Evolutionary conservation across 2,888 invertebrate species (phyloP).

Genomic region (Trachelus tabidus): DNA sequence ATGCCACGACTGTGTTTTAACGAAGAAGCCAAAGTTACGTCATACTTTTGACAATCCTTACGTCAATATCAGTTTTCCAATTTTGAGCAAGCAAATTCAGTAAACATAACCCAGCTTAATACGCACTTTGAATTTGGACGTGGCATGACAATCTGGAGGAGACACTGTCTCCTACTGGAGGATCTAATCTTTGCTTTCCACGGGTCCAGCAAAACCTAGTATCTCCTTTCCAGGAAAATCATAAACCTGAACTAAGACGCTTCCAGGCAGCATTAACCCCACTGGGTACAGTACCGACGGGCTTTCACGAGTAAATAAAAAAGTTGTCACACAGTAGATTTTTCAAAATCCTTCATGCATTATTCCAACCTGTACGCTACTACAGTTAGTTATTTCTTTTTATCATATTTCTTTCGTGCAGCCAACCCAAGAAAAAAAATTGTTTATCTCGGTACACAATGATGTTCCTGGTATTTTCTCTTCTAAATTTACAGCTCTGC

Average conservation of each 20-base stretch:
- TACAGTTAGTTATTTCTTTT: neutral
- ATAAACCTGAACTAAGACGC: neutral
- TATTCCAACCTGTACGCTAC: neutral
- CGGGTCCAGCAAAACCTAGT: neutral
- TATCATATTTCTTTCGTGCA: neutral
- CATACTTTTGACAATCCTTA: neutral
- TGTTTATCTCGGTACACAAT: neutral
- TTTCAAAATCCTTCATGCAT: neutral
- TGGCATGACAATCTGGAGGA: neutral
- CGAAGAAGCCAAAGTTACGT: neutral
- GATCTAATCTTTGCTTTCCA: neutral
- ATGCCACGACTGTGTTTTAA: too few species aligned
- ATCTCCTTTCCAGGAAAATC: neutral
- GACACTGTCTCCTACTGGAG: too few species aligned
- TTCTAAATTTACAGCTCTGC: neutral
- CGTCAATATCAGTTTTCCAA: neutral
- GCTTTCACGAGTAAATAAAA: neutral
- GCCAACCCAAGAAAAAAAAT: neutral
- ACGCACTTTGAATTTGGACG: neutral
- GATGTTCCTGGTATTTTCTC: neutral
- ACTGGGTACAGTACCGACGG: neutral
- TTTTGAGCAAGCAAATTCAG: neutral
- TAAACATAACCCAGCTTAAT: neutral
- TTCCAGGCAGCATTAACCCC: neutral
- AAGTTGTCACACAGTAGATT: neutral